Base-by-base conservation (phyloP, 2,113 vertebrate species). In the Salvelinus alpinus region DNA sequence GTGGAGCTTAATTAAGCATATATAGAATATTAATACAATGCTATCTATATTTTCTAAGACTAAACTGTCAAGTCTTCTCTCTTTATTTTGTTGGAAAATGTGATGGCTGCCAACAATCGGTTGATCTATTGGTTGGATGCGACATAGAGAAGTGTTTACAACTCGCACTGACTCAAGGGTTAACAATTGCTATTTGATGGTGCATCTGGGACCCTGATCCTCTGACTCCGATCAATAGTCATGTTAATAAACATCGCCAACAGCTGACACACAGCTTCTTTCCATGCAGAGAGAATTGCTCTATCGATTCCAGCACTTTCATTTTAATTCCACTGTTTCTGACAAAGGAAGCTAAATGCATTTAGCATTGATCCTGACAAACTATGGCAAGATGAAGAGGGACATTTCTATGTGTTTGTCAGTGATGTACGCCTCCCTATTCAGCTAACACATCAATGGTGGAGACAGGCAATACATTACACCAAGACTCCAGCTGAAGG, bases 201-300 rank as follows among this genome's bases (percentile, higher is more conserved):
- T 76, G 77, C 80, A 74, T 80, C 70, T 12, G 51, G 24, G 71
- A 83, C 80, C 74, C 78, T 18, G 84, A 82, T 85, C 81, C 54
- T 82, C 80, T 80, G 86, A 85, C 86, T 90, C 84, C 74, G 86
- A 88, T 92, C 92, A 85, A 91, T 92, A 89, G 74, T 69, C 85
- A 87, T 87, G 90, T 90, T 93, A 90, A 92, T 92, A 91, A 91
- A 88, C 84, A 70, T 80, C 74, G 81, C 68, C 81, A 77, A 83
- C 84, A 85, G 84, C 88, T 86, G 88, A 85, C 85, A 88, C 74
- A 62, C 75, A 78, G 88, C 70, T 82, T 80, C 83, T 78, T 87
- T 80, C 84, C 77, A 79, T 77, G 85, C 88, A 78, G 84, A 68
- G 72, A 88, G 84, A 90, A 90, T 89, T 83, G 83, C 84, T 70